Conservation (phyloP, 2,888 invertebrate genomes). For the Noctua pronuba region DNA sequence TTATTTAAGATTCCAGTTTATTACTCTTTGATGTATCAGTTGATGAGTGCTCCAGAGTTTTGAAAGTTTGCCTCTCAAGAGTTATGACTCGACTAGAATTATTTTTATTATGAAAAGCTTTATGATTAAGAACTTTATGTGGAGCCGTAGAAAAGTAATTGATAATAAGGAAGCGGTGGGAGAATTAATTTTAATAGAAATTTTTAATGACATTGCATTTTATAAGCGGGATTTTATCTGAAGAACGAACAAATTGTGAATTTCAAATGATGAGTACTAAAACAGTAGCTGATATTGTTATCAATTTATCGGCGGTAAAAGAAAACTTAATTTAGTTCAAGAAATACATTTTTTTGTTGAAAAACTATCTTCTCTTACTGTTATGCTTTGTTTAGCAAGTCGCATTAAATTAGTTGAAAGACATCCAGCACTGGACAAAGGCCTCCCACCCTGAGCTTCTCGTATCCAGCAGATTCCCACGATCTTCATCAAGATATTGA, state of each 20-base stretch:
- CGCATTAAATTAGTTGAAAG: neutral
- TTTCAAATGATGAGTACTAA: neutral
- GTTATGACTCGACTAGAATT: constrained; percentile 40
- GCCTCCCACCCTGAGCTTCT: neutral
- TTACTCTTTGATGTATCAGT: constrained; percentile 64
- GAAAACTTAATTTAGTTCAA: neutral
- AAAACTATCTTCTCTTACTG: neutral
- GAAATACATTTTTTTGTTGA: neutral
- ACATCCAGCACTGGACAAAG: neutral
- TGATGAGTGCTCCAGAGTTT: constrained; percentile 50
- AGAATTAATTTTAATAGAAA: constrained; percentile 4
- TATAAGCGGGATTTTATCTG: neutral
- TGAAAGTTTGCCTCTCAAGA: constrained; percentile 48
- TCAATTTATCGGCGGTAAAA: neutral
- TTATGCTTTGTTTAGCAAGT: neutral
- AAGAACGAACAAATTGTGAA: neutral
- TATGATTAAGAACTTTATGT: constrained; percentile 29
- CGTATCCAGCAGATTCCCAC: neutral
- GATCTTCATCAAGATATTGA: neutral
- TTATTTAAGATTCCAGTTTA: constrained; percentile 55
- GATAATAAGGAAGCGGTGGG: constrained; percentile 7
- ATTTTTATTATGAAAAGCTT: constrained; percentile 45
- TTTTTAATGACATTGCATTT: constrained; percentile 5
- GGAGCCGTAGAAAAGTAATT: constrained; percentile 29
- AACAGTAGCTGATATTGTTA: neutral